Evolutionary conservation across 2,888 invertebrate species (phyloP), one percentile per base, ranked within the genome.

Genomic region (Aleiodes leptofemur): DNA sequence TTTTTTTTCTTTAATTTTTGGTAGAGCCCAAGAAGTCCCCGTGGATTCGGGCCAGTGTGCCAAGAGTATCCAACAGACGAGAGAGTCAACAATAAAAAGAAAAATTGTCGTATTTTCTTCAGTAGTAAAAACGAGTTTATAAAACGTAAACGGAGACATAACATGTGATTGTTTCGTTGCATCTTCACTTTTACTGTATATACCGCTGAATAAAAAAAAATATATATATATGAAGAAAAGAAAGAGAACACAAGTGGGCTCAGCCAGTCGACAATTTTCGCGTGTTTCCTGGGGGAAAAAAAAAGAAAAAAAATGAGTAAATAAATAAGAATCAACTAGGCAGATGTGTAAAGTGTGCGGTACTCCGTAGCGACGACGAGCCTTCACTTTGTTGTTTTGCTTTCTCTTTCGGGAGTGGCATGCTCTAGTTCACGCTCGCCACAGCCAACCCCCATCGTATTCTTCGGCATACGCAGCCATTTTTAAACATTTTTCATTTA

Each of bases 381-480:
- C 73, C 77, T 74, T 74, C 76, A 82, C 83, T 83, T 84, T 82
- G 85, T 87, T 87, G 87, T 89, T 88, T 88, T 88, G 89, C 89
- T 89, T 89, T 89, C 89, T 89, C 88, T 89, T 89, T 89, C 89
- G 87, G 87, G 87, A 89, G 87, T 88, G 88, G 88, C 88, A 88
- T 86, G 89, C 88, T 89, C 88, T 89, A 89, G 86, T 89, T 89
- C 85, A 78, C 85, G 77, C 84, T 81, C 80, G 80, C 80, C 82
- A 82, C 76, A 75, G 76, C 80, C 78, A 43, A 43, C 43, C 43
- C 43, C 43, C 43, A 43, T 43, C 43, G 8, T 43, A 43, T 43
- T 43, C 43, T 38, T 53, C 51, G n/a, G 51, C 51, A 53, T 14
- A 53, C 51, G 14, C 16, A 16, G 14, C 5, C 8, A 14, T 53